Conservation (phyloP, 2,797 vertebrate species). For the Protonibea diacanthus region DNA sequence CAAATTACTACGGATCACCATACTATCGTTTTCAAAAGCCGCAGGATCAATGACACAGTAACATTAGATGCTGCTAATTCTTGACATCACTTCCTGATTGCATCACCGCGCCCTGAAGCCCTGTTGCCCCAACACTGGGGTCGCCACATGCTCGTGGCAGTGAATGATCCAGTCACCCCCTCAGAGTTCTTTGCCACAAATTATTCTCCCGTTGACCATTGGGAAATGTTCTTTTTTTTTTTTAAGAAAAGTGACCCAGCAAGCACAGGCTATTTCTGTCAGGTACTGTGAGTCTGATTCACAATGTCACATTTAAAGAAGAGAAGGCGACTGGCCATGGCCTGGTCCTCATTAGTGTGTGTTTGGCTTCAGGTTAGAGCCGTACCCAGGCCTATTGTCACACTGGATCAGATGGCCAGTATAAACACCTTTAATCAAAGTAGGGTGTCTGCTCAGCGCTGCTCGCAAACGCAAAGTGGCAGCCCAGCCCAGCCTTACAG, state of each 20-base stretch:
- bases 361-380: conserved; percentile 77
- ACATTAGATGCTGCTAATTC: conserved; percentile 72
- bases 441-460: conserved; percentile 74
- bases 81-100: conserved; percentile 73
- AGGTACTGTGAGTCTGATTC: conserved; percentile 73
- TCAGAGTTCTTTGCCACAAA: conserved; percentile 17
- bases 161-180: conserved; percentile 24
- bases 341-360: conserved; percentile 82
- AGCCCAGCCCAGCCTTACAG: conserved; percentile 57
- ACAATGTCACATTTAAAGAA: conserved; percentile 74
- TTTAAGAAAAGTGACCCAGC: conserved; percentile 20
- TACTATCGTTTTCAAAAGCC: conserved; percentile 67
- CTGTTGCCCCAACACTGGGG: conserved; percentile 60
- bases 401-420: conserved; percentile 81
- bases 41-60: conserved; percentile 66
- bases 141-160: conserved; percentile 26
- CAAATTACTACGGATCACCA: conserved; percentile 72
- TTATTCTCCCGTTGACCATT: conserved; percentile 47
- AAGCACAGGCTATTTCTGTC: conserved; percentile 71
- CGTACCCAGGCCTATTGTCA: conserved; percentile 78
- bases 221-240: background rate
- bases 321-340: conserved; percentile 29
- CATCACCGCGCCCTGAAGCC: conserved; percentile 60
- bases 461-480: conserved; percentile 76
- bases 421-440: conserved; percentile 86